Conservation (phyloP, 1,140 invertebrate genomes). For the Littorina saxatilis region DNA sequence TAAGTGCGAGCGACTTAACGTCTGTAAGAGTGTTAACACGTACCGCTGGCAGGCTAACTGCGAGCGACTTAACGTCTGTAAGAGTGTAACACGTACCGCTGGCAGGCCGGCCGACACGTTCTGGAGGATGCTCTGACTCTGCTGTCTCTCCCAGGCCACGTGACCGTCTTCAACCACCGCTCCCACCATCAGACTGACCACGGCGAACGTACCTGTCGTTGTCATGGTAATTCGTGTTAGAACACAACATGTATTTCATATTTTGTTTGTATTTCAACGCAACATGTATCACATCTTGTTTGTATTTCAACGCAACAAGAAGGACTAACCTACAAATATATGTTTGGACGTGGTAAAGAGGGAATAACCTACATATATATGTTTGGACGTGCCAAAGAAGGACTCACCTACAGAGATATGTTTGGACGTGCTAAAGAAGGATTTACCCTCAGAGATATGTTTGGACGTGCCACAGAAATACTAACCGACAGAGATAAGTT, state of each 20-base stretch:
- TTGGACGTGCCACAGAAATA: slow-evolving; percentile 46
- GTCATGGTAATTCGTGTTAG: too few relatives aligned
- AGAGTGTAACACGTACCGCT: too few relatives aligned
- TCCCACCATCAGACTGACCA: slow-evolving; percentile 76
- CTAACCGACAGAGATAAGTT: neutral
- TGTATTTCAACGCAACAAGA: too few relatives aligned
- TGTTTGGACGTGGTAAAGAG: neutral
- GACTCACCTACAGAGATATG: slow-evolving; percentile 74
- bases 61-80: too few relatives aligned
- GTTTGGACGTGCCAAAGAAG: too few relatives aligned
- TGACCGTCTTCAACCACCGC: slow-evolving; percentile 67
- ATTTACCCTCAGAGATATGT: slow-evolving; percentile 31
- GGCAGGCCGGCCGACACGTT: too few relatives aligned
- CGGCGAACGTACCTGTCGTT: slow-evolving; percentile 76
- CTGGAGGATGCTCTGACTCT: slow-evolving; percentile 1
- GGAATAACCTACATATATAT: neutral
- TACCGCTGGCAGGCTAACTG: too few relatives aligned
- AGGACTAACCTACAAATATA: slow-evolving; percentile 23
- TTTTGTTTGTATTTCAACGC: too few relatives aligned
- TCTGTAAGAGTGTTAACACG: too few relatives aligned
- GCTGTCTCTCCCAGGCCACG: slow-evolving; percentile 50
- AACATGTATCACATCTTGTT: too few relatives aligned
- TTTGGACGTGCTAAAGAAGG: neutral
- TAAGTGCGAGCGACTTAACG: too few relatives aligned
- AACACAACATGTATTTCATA: too few relatives aligned